Conservation (phyloP, 2,797 vertebrate species). For the Acridotheres tristis region DNA sequence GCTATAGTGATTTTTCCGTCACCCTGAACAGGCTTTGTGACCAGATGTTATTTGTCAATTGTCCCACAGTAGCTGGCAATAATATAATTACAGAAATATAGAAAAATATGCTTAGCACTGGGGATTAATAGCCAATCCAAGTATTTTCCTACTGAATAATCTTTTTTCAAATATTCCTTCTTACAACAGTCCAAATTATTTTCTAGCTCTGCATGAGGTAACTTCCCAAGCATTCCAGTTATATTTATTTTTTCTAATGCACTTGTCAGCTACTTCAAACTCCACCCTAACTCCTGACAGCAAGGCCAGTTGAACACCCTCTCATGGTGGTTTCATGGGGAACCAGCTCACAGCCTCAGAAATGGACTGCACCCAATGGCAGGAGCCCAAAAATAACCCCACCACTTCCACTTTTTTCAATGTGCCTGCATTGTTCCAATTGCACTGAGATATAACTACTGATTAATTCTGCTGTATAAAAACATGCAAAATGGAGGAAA, state of each 20-base stretch:
- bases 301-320: conserved; percentile 25
- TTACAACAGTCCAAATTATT: conserved; percentile 12
- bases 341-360: conserved; percentile 26
- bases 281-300: conserved; percentile 44
- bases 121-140: conserved; percentile 29
- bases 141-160: conserved; percentile 34
- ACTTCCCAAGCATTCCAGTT: conserved; percentile 54
- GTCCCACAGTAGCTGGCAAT: conserved; percentile 53
- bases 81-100: conserved; percentile 23
- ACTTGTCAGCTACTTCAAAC: conserved; percentile 54
- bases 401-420: conserved; percentile 51
- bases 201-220: conserved; percentile 49
- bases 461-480: conserved; percentile 42
- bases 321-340: conserved; percentile 27
- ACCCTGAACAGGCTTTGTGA: not conserved
- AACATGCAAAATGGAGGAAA: conserved; percentile 18
- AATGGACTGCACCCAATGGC: conserved; percentile 65
- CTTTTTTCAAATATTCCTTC: conserved; percentile 40
- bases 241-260: conserved; percentile 67
- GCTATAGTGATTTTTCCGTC: not conserved
- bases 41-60: conserved; percentile 66
- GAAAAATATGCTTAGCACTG: not conserved
- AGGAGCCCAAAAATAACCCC: conserved; percentile 31
- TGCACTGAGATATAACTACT: conserved; percentile 16
- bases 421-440: not conserved